Evolutionary conservation across 2,113 vertebrate species (phyloP).

Genomic region (Chaenogobius annularis): DNA sequence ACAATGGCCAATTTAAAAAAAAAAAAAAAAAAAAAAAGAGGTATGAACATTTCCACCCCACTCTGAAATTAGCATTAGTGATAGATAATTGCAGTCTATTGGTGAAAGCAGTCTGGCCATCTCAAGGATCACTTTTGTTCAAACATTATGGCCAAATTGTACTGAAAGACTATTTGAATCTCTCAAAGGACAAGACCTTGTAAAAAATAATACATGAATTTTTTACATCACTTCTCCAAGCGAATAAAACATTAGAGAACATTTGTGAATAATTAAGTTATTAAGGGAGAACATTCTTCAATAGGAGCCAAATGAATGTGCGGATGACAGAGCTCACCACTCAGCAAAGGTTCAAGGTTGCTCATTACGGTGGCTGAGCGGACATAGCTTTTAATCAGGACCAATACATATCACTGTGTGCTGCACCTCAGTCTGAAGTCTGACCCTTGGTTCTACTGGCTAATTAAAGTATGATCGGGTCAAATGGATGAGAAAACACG

Average conservation of each 20-base stretch:
- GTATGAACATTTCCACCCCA: too few relatives aligned
- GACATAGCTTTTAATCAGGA: conserved; percentile 39
- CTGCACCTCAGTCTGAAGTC: conserved; percentile 17
- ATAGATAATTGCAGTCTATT: background rate
- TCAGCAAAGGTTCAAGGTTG: conserved; percentile 40
- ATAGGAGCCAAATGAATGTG: conserved; percentile 32
- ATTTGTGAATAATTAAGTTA: conserved; percentile 39
- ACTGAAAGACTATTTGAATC: background rate
- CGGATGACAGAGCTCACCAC: conserved; percentile 25
- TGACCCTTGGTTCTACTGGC: conserved; percentile 30
- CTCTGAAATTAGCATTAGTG: too few relatives aligned
- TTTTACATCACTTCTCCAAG: conserved; percentile 25
- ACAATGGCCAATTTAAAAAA: background rate
- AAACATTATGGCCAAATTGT: background rate
- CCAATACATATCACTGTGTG: conserved; percentile 26
- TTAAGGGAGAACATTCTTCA: conserved; percentile 45
- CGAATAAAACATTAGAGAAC: conserved; percentile 31
- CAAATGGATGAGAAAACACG: conserved; percentile 6
- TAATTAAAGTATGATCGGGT: conserved; percentile 29
- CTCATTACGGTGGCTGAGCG: conserved; percentile 18
- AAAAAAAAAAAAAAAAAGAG: background rate
- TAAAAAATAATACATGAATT: background rate
- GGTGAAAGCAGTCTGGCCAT: background rate
- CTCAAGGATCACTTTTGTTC: background rate
- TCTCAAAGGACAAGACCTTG: conserved; percentile 2